These are phyloP conservation scores for Aix galericulata DNA, from an alignment of 2,113 vertebrate genomes.

Conservation along the genomic window DNA sequence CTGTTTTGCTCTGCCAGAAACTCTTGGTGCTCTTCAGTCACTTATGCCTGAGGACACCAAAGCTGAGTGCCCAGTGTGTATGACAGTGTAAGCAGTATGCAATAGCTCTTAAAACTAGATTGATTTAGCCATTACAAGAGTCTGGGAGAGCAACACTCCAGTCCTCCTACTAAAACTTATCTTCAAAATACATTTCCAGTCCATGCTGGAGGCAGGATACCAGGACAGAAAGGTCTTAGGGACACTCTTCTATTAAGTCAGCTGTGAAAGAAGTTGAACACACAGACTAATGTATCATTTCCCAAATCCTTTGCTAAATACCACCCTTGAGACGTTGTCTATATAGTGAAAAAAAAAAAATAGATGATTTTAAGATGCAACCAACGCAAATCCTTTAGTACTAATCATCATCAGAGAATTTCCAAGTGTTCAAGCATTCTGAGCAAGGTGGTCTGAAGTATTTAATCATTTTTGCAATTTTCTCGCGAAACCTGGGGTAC, in stretches of 20 bases:
- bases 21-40: not conserved
- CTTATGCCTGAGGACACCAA: rapidly evolving
- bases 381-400: not conserved
- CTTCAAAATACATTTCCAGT: not conserved
- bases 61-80: not conserved
- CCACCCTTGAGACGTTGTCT: not conserved
- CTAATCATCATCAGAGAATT: not conserved
- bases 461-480: not conserved
- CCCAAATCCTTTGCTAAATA: not conserved
- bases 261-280: not conserved
- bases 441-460: not conserved
- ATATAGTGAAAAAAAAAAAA: not conserved
- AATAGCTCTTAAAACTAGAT: not conserved
- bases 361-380: not conserved
- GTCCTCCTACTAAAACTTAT: rapidly evolving
- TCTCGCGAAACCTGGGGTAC: not conserved
- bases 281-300: not conserved
- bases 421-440: not conserved
- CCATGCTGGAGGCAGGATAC: not conserved
- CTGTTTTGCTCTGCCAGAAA: not conserved
- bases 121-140: not conserved
- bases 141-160: not conserved
- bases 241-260: not conserved
- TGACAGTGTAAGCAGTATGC: rapidly evolving
- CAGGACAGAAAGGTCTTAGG: not conserved